Base-by-base conservation (phyloP, 2,797 vertebrate species). In the Rhynchonycteris naso region DNA sequence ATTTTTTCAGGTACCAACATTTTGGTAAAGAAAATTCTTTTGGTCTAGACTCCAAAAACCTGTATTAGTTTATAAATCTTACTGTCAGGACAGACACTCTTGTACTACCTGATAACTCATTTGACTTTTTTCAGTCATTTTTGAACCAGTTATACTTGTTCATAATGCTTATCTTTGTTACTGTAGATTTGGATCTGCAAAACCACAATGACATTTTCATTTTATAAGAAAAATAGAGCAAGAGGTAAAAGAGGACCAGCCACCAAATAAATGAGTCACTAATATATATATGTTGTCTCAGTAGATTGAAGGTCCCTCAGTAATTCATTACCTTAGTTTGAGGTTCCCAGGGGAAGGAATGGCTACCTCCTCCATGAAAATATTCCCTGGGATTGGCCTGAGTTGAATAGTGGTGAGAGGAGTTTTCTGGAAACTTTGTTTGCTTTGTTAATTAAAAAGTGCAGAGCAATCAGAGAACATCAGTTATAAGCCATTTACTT, bases 391-490 rank as follows among this genome's bases (percentile, higher is more conserved):
- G 83, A 33, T 88, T 93, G 90, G 88, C 93, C 58, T 87, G 96
- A 96, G 79, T 71, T 95, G 83, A 96, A 79, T 30, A 96, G 90
- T 59, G 71, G 52, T 90, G 75, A 97, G 90, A 97, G 88, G 91
- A 91, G 50, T 0, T 0, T 93, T 97, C 97, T 92, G 97, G 96
- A 90, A 97, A 90, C 91, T 96, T 58, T 97, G 93, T 98, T 98
- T 98, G 95, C 88, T 91, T 92, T 97, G 94, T 96, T 97, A 97
- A 94, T 96, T 97, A 92, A 97, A 98, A 95, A 96, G 87, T 54
- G 0, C 87, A 95, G 2, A 96, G 94, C 95, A 98, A 98, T 97
- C 72, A 95, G 26, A 88, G 92, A 90, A 92, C 95, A 96, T 96
- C 95, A 95, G 94, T 94, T 97, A 95, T 88, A 94, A 97, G 74